Conservation (phyloP, 2,113 vertebrate species). For the Xenopus borealis region DNA sequence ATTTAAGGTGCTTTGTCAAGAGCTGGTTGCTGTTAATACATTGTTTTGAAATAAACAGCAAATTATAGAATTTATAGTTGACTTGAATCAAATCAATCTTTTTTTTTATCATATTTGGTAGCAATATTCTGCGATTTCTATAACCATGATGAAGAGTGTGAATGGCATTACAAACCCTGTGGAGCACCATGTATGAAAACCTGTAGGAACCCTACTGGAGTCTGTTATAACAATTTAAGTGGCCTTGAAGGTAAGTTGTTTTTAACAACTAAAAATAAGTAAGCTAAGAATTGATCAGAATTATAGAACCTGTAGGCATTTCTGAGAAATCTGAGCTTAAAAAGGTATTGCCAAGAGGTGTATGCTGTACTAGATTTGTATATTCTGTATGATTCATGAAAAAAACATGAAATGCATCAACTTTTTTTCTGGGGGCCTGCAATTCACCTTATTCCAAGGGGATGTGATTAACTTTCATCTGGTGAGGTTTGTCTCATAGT, state of each 20-base stretch:
- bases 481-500: too few species aligned
- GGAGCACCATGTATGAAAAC: slow-evolving; percentile 73
- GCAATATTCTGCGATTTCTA: slow-evolving; percentile 79
- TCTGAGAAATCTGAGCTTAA: neutral
- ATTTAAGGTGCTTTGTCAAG: neutral
- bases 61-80: neutral
- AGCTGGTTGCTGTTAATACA: neutral
- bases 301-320: neutral
- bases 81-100: neutral
- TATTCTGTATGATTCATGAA: too few species aligned
- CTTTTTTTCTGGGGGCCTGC: too few species aligned
- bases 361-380: neutral
- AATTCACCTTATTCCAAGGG: too few species aligned
- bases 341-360: neutral
- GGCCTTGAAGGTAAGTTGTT: slow-evolving; percentile 64
- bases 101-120: slow-evolving; percentile 37
- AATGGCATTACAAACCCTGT: slow-evolving; percentile 76
- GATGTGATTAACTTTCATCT: too few species aligned
- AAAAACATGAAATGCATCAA: too few species aligned
- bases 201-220: slow-evolving; percentile 69
- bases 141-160: slow-evolving; percentile 65
- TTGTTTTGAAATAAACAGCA: neutral
- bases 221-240: slow-evolving; percentile 62
- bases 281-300: too few species aligned
- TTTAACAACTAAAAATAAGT: too few species aligned